These are phyloP conservation scores for Astropecten irregularis DNA, from an alignment of 53 echinoderm and acorn worm species.

Conservation along the genomic window DNA sequence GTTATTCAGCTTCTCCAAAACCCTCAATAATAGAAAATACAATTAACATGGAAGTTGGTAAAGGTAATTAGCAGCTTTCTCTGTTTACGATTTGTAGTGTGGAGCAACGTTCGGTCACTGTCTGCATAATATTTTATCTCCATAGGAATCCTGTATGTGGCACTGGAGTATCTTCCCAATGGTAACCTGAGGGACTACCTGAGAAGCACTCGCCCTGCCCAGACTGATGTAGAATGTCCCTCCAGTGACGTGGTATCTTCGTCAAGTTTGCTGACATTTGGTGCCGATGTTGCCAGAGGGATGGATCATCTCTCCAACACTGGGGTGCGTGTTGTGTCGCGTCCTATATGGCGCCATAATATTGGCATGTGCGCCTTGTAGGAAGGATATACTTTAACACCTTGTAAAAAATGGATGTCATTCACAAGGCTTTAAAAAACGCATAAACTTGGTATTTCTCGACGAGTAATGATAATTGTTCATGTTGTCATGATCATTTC, in stretches of 20 bases:
- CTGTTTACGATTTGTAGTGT: too few species aligned
- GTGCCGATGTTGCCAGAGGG: not conserved
- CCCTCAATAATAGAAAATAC: too few species aligned
- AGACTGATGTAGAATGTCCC: not conserved
- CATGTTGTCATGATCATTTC: not conserved
- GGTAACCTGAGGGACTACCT: constrained; percentile 9
- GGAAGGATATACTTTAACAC: too few species aligned
- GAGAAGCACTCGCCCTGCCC: not conserved
- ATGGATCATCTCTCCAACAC: constrained; percentile 6
- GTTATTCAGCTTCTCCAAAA: too few species aligned
- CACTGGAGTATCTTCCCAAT: too few species aligned
- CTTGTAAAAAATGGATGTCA: not conserved
- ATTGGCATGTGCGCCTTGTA: too few species aligned
- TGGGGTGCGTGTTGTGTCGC: not conserved
- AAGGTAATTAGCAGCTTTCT: too few species aligned
- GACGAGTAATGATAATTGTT: too few species aligned
- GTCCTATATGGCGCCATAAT: too few species aligned
- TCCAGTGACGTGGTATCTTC: not conserved
- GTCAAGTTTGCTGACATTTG: not conserved
- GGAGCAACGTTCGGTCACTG: too few species aligned
- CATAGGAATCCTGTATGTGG: not conserved
- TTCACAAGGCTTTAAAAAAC: not conserved
- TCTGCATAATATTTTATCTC: too few species aligned
- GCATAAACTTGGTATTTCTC: not conserved
- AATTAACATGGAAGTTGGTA: too few species aligned